Base-by-base conservation (phyloP, 2,888 invertebrate species). In the Parnassius apollo region DNA sequence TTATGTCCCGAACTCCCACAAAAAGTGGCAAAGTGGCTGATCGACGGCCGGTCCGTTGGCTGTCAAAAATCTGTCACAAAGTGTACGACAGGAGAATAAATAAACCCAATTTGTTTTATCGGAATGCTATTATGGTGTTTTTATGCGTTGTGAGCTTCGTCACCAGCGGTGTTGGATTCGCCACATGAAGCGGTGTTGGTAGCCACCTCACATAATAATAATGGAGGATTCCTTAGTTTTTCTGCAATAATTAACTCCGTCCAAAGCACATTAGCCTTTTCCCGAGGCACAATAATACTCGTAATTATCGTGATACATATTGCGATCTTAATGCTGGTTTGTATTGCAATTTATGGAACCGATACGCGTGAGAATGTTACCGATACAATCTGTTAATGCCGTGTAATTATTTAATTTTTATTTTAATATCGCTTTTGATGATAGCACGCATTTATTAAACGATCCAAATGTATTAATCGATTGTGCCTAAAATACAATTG, bases 131-230 rank as follows among this genome's bases (percentile, higher is more conserved):
- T 75, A 59, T 75, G 68, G 65, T 57, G 67, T 78, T 80, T 76
- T 81, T 77, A 74, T 71, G 66, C 60, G 68, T 65, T 62, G 72
- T 72, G 69, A 71, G 74, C 65, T 75, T 75, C 75, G 76, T 76
- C 85, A 82, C 83, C 75, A 74, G 64, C 69, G 75, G 85, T 77
- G 85, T 80, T 74, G 76, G 74, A 74, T 71, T 73, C 75, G 75
- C 71, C 80, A 80, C 81, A 71, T 70, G 65, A 68, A 70, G 71
- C 65, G 66, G 61, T 66, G 67, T 57, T 67, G 73, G 77, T 75
- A 75, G 73, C 70, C 67, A 66, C 66, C 66, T 66, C 59, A 62
- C 65, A 63, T 65, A 60, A 66, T 65, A 54, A 67, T 66, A 62
- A 58, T 61, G 58, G 58, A 66, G 45, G 66, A 72, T 71, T 72